phyloP scores from a whole-genome alignment of 2,113 vertebrate species.

The Mustelus asterias region DNA sequence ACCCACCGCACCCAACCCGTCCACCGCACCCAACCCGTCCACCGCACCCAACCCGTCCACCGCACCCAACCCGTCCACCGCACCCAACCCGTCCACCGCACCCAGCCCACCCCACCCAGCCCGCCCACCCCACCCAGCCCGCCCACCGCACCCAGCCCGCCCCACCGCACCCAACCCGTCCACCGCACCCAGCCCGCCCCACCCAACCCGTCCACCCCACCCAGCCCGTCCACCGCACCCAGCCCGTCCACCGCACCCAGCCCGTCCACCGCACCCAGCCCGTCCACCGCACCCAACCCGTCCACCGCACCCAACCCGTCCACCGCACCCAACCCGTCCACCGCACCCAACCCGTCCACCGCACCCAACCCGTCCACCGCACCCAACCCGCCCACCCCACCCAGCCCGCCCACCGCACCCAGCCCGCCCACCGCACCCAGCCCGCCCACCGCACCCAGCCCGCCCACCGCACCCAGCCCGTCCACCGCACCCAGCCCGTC shows the following conservation, averaged over 20 bases:
- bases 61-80: too few relatives aligned
- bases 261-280: background rate
- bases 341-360: background rate
- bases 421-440: background rate
- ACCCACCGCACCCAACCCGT: background rate
- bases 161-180: background rate
- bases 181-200: background rate
- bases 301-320: background rate
- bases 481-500: background rate
- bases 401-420: background rate
- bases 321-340: background rate
- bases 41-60: background rate
- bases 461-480: background rate
- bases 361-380: too few relatives aligned
- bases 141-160: background rate
- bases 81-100: background rate
- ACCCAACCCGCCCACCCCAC: background rate
- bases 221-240: background rate
- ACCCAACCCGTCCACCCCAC: too few relatives aligned
- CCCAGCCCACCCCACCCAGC: background rate
- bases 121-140: background rate
- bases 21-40: background rate
- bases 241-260: background rate
- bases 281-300: background rate
- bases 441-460: background rate